phyloP scores from a whole-genome alignment of 2,888 invertebrate genomes.

The Ornithoptera alexandrae region DNA sequence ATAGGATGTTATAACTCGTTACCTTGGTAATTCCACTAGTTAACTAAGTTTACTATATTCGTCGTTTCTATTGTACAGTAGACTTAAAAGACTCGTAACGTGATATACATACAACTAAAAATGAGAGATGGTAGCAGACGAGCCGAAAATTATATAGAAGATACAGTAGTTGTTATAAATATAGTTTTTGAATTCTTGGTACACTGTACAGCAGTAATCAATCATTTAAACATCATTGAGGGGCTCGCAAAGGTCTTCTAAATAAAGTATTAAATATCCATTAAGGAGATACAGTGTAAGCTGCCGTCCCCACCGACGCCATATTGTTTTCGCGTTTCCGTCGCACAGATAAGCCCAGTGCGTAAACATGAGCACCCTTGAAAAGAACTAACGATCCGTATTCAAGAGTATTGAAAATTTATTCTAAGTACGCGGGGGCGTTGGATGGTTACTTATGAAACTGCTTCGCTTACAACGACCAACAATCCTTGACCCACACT shows the following conservation, averaged over 20 bases:
- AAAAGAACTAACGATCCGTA: constrained; percentile 71
- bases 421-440: constrained; percentile 70
- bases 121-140: too few relatives aligned
- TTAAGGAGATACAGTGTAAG: constrained; percentile 52
- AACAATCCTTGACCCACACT: constrained; percentile 41
- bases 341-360: constrained; percentile 44
- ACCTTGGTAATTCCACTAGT: too few relatives aligned
- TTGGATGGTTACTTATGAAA: constrained; percentile 72
- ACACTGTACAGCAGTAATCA: constrained; percentile 32
- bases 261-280: constrained; percentile 71
- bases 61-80: too few relatives aligned
- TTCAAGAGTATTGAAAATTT: constrained; percentile 74
- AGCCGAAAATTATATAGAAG: not conserved
- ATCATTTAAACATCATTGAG: constrained; percentile 49
- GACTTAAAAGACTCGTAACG: too few relatives aligned
- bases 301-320: constrained; percentile 38
- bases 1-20: too few relatives aligned
- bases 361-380: constrained; percentile 59
- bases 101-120: too few relatives aligned
- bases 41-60: too few relatives aligned
- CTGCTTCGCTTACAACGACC: constrained; percentile 51
- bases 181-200: not conserved
- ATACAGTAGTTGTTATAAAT: not conserved
- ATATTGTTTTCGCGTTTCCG: constrained; percentile 34
- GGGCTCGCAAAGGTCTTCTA: constrained; percentile 40